phyloP scores from a whole-genome alignment of 2,797 vertebrate species.

The Salmo trutta region DNA sequence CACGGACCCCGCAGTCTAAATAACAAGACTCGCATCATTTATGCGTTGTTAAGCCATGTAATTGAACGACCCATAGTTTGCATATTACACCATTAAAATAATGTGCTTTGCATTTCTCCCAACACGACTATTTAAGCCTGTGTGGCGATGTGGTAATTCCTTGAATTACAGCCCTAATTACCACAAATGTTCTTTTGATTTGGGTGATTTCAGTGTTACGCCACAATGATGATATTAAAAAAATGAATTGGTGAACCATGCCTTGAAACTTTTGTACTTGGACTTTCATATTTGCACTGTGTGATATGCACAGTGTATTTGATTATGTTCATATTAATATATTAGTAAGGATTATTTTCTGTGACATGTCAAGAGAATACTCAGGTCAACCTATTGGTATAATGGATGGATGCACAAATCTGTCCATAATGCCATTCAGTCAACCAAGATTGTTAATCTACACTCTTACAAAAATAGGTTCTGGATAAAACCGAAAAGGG shows the following conservation, averaged over 20 bases:
- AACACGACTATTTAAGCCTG: slow-evolving; percentile 98
- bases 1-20: slow-evolving; percentile 88
- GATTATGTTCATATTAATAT: background rate
- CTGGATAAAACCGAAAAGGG: no score
- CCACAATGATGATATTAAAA: slow-evolving; percentile 80
- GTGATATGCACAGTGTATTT: background rate
- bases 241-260: slow-evolving; percentile 75
- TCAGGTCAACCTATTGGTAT: background rate
- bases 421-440: background rate
- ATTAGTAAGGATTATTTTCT: background rate
- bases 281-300: slow-evolving; percentile 42
- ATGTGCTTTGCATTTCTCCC: slow-evolving; percentile 97
- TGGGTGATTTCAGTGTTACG: slow-evolving; percentile 92
- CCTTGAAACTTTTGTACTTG: slow-evolving; percentile 72
- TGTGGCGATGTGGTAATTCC: slow-evolving; percentile 95
- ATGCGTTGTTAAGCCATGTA: slow-evolving; percentile 99
- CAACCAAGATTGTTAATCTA: background rate
- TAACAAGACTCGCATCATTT: slow-evolving; percentile 97
- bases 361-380: background rate
- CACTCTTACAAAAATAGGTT: no score
- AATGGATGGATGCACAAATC: background rate
- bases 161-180: slow-evolving; percentile 99
- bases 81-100: slow-evolving; percentile 99
- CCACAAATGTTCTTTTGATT: slow-evolving; percentile 99
- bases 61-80: slow-evolving; percentile 99